phyloP scores from a whole-genome alignment of 92 coral and sea anemone species.

The Siderastrea siderea region DNA sequence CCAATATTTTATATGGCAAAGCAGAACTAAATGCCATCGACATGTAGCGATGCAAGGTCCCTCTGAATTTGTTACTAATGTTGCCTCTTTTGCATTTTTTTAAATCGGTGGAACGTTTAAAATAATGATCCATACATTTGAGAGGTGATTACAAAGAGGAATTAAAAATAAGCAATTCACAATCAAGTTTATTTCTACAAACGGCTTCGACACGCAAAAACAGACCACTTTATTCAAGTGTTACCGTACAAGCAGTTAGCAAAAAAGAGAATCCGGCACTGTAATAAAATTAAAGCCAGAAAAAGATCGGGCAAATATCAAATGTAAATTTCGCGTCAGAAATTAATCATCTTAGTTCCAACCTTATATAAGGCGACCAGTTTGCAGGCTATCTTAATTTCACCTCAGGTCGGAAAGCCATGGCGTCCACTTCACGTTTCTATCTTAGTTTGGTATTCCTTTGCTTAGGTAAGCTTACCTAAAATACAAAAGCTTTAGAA shows the following conservation, averaged over 20 bases:
- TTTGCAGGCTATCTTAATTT: neutral
- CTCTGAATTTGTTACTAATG: neutral
- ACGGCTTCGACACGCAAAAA: neutral
- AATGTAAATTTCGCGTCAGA: neutral
- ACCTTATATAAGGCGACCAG: slow-evolving; percentile 6
- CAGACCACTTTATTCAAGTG: neutral
- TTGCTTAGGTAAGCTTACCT: slow-evolving; percentile 13
- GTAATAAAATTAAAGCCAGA: neutral
- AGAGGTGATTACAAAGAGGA: neutral
- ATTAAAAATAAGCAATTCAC: neutral
- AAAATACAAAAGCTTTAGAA: no score
- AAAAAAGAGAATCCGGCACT: neutral
- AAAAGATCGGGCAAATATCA: slow-evolving; percentile 22
- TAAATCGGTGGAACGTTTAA: neutral
- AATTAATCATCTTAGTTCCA: slow-evolving; percentile 6
- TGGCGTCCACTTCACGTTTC: slow-evolving; percentile 9
- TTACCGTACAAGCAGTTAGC: neutral
- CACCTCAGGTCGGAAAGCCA: neutral
- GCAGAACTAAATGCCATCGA: no score
- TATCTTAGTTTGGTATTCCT: neutral
- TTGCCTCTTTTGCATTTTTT: neutral
- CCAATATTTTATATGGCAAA: slow-evolving; percentile 24
- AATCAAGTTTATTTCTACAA: neutral
- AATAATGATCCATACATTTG: neutral
- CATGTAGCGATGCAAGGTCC: neutral